These are phyloP conservation scores for Trichonephila clavata DNA, from an alignment of 1,140 invertebrate species.

Conservation along the genomic window DNA sequence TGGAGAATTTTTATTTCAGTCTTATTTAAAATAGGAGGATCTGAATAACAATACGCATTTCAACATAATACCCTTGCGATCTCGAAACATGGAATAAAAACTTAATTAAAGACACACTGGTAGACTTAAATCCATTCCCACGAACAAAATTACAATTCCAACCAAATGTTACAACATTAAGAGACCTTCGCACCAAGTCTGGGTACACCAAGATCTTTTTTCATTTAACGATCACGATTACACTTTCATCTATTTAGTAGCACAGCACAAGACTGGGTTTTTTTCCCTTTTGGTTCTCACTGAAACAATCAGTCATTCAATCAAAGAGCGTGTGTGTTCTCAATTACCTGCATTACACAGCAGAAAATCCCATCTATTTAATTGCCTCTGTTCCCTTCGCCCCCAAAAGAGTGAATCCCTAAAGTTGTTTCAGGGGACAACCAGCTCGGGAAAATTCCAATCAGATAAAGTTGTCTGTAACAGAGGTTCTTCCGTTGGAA, in stretches of 20 bases:
- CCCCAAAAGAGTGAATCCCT: constrained; percentile 27
- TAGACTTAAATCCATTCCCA: no score
- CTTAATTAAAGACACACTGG: no score
- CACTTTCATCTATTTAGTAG: constrained; percentile 44
- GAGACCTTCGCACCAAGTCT: not conserved
- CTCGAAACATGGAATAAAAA: no score
- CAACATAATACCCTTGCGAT: no score
- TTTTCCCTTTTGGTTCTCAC: not conserved
- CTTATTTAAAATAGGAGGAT: no score
- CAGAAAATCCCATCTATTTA: constrained; percentile 70
- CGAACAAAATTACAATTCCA: no score
- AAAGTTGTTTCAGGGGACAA: constrained; percentile 59
- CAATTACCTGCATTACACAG: constrained; percentile 61
- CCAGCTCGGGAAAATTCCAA: constrained; percentile 55
- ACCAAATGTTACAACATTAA: no score
- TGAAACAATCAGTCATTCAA: constrained; percentile 71
- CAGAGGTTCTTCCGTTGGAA: not conserved
- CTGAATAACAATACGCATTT: no score
- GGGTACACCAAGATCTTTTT: not conserved
- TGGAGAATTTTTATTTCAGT: no score
- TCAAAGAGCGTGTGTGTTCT: constrained; percentile 71
- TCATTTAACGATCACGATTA: constrained; percentile 32
- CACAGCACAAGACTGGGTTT: not conserved
- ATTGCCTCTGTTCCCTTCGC: constrained; percentile 40
- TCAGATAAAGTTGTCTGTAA: constrained; percentile 71